These are phyloP conservation scores for Trididemnum miniatum DNA, from an alignment of 23 tunicate genomes.

Conservation along the genomic window DNA sequence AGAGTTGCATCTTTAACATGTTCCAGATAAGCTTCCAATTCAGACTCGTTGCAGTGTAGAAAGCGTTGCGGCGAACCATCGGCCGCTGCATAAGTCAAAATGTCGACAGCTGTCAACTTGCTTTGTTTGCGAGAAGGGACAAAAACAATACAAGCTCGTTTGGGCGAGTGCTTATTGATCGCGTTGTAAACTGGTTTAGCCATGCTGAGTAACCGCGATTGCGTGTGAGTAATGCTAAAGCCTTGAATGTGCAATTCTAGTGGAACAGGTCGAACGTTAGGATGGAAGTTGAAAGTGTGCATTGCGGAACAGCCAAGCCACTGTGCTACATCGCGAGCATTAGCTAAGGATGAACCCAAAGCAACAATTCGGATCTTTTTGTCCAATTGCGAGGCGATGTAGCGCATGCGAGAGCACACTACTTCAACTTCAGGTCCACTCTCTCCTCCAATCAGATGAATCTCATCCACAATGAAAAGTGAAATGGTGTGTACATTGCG, in stretches of 20 bases:
- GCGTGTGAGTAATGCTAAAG: conserved; percentile 89
- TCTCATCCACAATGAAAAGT: conserved; percentile 92
- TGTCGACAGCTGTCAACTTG: conserved; percentile 95
- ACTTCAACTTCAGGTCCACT: conserved; percentile 97
- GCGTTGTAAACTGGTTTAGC: conserved; percentile 96
- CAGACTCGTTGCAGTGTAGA: conserved; percentile 86
- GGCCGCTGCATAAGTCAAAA: conserved; percentile 94
- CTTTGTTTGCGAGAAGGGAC: conserved; percentile 96
- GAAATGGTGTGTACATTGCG: conserved; percentile 88
- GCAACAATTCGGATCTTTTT: conserved; percentile 88
- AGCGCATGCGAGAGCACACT: conserved; percentile 97
- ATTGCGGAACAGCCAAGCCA: conserved; percentile 92
- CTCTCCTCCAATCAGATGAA: conserved; percentile 96
- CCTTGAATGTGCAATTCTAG: conserved; percentile 98
- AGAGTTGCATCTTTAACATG: conserved; percentile 92
- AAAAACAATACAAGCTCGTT: conserved; percentile 67
- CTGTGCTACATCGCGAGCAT: conserved; percentile 92
- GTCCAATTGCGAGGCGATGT: conserved; percentile 89
- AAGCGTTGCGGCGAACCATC: conserved; percentile 84
- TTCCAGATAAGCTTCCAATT: conserved; percentile 79
- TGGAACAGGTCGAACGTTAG: conserved; percentile 93
- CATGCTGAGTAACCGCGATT: conserved; percentile 89
- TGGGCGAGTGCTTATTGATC: conserved; percentile 83
- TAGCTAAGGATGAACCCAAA: conserved; percentile 94
- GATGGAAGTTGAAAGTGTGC: conserved; percentile 96